Base-by-base conservation (phyloP, 2,797 vertebrate species). In the Melopsittacus undulatus region DNA sequence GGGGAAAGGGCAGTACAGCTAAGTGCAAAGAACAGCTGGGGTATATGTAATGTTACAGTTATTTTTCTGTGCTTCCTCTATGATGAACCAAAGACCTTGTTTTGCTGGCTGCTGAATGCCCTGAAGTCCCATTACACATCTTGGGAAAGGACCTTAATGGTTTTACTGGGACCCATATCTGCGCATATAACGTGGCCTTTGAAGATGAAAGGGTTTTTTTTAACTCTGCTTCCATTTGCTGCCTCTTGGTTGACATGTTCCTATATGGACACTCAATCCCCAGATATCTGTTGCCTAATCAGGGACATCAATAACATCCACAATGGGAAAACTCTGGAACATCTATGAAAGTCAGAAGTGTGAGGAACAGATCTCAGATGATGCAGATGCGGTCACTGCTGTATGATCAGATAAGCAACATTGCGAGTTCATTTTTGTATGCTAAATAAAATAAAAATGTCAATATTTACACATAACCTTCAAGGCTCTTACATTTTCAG, bases 401-500 rank as follows among this genome's bases (percentile, higher is more conserved):
- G 97, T 96, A 96, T 72, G 94, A 96, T 95, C 93, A 97, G 97
- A 97, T 96, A 97, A 97, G 97, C 93, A 95, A 94, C 54, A 73
- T 18, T 63, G 96, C 96, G 94, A 95, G 94, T 96, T 96, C 95
- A 95, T 95, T 97, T 96, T 95, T 97, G 97, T 97, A 96, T 97
- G 97, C 97, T 94, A 98, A 98, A 97, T 96, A 97, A 97, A 97
- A 98, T 97, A 95, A 97, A 98, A 98, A 98, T 98, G 98, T 98
- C 97, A 98, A 97, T 98, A 98, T 98, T 98, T 98, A 98, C 97
- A 97, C 97, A 97, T 97, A 98, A 98, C 98, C 98, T 98, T 98
- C 97, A 98, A 98, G 96, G 94, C 94, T 97, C 96, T 97, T 97
- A 95, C 95, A 97, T 94, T 97, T 96, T 91, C 94, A 94, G 96